A percentile compares a stretch with the other conserved stretches of the same genome.
These are phyloP conservation scores for Tyria jacobaeae DNA, from an alignment of 2,888 invertebrate species.

Conservation along the genomic window DNA sequence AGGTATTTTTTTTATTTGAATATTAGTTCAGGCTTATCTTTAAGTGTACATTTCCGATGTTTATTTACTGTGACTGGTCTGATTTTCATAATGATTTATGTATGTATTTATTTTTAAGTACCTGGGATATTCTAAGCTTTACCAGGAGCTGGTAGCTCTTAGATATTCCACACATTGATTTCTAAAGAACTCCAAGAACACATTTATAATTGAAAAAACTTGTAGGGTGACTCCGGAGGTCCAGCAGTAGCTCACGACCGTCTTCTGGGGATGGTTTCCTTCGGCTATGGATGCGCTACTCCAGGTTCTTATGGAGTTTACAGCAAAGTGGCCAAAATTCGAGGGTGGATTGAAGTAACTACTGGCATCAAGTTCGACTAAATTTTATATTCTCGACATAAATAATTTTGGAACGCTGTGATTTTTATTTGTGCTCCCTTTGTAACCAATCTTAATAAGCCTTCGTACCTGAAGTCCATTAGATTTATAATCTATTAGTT, in stretches of 20 bases:
- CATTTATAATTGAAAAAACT: background rate
- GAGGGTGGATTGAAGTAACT: constrained; percentile 71
- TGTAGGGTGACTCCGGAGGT: constrained; percentile 82
- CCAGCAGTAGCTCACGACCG: constrained; percentile 75
- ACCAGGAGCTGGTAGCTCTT: too few relatives aligned
- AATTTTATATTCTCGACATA: constrained; percentile 15
- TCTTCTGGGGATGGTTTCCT: constrained; percentile 80
- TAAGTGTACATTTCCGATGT: too few relatives aligned
- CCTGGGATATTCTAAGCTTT: too few relatives aligned
- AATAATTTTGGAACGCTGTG: constrained; percentile 7
- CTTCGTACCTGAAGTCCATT: too few relatives aligned
- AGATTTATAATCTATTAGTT: too few relatives aligned
- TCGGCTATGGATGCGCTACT: constrained; percentile 82
- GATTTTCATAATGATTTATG: too few relatives aligned
- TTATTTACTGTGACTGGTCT: too few relatives aligned
- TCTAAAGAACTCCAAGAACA: too few relatives aligned
- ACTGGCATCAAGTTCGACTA: constrained; percentile 69
- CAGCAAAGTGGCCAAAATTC: constrained; percentile 77
- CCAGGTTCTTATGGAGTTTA: constrained; percentile 80
- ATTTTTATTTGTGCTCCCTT: constrained; percentile 5
- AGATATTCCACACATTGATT: too few relatives aligned
- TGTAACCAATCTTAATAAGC: too few relatives aligned
- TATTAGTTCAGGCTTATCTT: too few relatives aligned
- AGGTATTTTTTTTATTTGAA: constrained; percentile 58
- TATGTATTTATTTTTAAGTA: too few relatives aligned